phyloP scores from a whole-genome alignment of 2,888 invertebrate genomes.

The Petrophora chlorosata region DNA sequence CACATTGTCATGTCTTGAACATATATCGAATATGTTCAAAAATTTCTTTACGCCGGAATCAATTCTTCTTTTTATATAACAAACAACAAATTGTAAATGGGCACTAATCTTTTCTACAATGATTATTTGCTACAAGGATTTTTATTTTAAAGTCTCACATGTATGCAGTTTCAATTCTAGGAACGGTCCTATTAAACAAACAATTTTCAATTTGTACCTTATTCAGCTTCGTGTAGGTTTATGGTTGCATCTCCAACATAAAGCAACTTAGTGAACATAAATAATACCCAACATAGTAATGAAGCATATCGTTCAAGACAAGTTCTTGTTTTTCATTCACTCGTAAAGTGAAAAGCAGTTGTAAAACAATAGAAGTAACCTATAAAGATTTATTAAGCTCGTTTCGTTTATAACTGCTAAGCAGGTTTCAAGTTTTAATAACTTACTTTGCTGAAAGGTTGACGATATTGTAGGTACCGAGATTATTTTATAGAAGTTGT shows the following conservation, averaged over 20 bases:
- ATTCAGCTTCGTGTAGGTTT: conserved; percentile 48
- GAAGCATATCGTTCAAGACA: conserved; percentile 65
- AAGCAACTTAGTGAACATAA: conserved; percentile 54
- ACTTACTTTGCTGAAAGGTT: conserved; percentile 23
- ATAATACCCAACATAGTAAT: conserved; percentile 67
- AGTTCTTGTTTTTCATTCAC: too few relatives aligned
- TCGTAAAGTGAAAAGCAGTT: conserved; percentile 46
- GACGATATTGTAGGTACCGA: background rate
- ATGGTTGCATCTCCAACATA: conserved; percentile 49
- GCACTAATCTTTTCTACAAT: too few relatives aligned
- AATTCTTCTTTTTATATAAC: conserved; percentile 1
- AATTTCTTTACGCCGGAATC: too few relatives aligned
- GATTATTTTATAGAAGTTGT: too few relatives aligned
- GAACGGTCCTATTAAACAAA: conserved; percentile 29
- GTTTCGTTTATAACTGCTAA: conserved; percentile 27
- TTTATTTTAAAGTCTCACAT: too few relatives aligned
- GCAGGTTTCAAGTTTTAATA: conserved; percentile 10
- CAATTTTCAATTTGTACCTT: conserved; percentile 34
- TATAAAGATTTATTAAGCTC: conserved; percentile 19
- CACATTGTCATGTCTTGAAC: too few relatives aligned
- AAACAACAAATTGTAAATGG: too few relatives aligned
- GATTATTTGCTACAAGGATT: too few relatives aligned
- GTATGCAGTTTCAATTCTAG: conserved; percentile 25
- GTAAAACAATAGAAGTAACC: conserved; percentile 45
- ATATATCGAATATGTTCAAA: too few relatives aligned